These are phyloP conservation scores for Megaustenia siamemsis DNA, from an alignment of 2,888 invertebrate genomes.

Conservation along the genomic window DNA sequence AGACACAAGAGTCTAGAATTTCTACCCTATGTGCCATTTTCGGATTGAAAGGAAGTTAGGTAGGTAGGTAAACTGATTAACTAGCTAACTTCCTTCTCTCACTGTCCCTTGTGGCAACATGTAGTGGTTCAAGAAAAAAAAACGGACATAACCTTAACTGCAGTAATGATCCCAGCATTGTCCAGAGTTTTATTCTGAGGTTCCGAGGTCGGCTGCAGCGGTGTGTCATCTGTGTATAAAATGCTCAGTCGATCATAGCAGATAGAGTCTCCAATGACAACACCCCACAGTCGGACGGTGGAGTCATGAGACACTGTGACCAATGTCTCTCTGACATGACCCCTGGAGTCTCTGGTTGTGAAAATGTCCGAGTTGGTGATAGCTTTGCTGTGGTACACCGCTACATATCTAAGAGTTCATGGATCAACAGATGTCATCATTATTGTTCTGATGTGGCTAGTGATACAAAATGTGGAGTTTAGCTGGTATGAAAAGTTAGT, in stretches of 20 bases:
- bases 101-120: too few relatives aligned
- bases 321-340: conserved; percentile 33
- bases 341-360: conserved; percentile 20
- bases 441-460: too few relatives aligned
- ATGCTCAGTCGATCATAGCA: conserved; percentile 49
- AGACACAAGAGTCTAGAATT: too few relatives aligned
- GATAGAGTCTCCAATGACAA: conserved; percentile 39
- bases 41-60: too few relatives aligned
- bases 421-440: too few relatives aligned
- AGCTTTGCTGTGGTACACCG: conserved; percentile 49
- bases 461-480: too few relatives aligned
- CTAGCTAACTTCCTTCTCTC: too few relatives aligned
- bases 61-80: too few relatives aligned
- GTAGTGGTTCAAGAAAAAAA: too few relatives aligned
- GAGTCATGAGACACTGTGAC: conserved; percentile 49
- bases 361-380: conserved; percentile 42
- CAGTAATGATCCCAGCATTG: conserved; percentile 34
- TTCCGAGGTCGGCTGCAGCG: not conserved
- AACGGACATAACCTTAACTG: conserved; percentile 30
- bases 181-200: not conserved
- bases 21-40: too few relatives aligned
- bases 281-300: conserved; percentile 45
- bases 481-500: too few relatives aligned
- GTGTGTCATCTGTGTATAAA: conserved; percentile 29
- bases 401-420: conserved; percentile 35